Evolutionary conservation across 23 tunicate genomes (phyloP).

Genomic region (Ciona savignyi): DNA sequence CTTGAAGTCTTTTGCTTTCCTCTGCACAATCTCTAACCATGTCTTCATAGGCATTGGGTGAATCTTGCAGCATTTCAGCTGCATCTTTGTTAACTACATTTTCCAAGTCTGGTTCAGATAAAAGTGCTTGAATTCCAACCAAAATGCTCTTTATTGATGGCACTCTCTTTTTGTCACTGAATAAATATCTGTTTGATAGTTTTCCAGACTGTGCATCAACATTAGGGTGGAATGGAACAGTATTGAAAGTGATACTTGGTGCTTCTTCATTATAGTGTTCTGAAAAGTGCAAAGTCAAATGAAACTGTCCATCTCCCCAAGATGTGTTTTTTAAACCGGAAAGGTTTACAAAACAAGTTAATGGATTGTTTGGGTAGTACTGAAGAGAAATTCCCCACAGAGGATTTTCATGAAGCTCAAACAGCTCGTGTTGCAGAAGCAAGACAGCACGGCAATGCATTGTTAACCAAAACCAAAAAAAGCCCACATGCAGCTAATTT

Average conservation of each 20-base stretch:
- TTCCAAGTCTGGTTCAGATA: constrained; percentile 73
- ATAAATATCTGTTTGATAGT: background rate
- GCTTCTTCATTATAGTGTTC: constrained; percentile 75
- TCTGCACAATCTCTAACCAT: constrained; percentile 51
- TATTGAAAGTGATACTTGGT: constrained; percentile 57
- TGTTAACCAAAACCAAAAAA: too few species aligned
- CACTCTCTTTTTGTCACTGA: background rate
- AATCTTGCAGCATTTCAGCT: constrained; percentile 22
- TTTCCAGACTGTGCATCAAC: constrained; percentile 11
- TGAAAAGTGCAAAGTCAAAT: constrained; percentile 46
- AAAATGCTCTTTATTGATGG: background rate
- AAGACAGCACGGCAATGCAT: constrained; percentile 82
- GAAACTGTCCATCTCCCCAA: constrained; percentile 71
- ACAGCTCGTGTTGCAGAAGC: constrained; percentile 40
- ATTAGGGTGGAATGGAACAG: constrained; percentile 91
- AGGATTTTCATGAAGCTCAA: constrained; percentile 26
- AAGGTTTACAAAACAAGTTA: constrained; percentile 44
- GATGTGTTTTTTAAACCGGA: constrained; percentile 44
- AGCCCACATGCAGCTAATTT: too few species aligned
- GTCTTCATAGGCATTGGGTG: constrained; percentile 38
- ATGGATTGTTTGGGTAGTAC: constrained; percentile 33
- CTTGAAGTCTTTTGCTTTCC: constrained; percentile 46
- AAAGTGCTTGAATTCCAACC: constrained; percentile 8
- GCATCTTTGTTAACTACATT: constrained; percentile 70
- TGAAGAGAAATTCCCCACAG: constrained; percentile 55